Percentiles rank a stretch among this genome's conserved stretches.
Evolutionary conservation across 2,113 vertebrate species (phyloP).

Genomic region (Apodemus sylvaticus): DNA sequence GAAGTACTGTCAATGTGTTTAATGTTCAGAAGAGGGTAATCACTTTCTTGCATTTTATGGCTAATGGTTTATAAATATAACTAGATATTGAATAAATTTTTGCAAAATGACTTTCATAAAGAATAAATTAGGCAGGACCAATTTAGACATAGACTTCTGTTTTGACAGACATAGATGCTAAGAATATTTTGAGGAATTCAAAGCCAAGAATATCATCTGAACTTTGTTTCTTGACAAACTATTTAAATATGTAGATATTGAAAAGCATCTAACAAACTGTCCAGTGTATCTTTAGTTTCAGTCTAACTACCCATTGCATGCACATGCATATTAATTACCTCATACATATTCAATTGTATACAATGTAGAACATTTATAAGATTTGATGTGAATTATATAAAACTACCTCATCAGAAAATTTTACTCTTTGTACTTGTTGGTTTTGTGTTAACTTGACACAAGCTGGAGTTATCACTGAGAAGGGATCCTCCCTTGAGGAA

Average conservation of each 20-base stretch:
- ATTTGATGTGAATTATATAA: not conserved
- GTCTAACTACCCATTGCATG: not conserved
- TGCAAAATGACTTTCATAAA: conserved; percentile 5
- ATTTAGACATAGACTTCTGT: not conserved
- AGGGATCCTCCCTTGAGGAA: too few relatives aligned
- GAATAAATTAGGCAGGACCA: conserved; percentile 26
- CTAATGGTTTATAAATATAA: conserved; percentile 51
- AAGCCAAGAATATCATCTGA: conserved; percentile 19
- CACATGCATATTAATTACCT: not conserved
- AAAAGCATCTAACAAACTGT: not conserved
- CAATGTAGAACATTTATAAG: not conserved
- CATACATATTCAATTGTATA: not conserved
- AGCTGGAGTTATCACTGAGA: too few relatives aligned
- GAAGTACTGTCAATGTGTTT: conserved; percentile 63
- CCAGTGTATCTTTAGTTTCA: not conserved
- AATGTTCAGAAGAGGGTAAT: conserved; percentile 59
- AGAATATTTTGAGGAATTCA: conserved; percentile 1
- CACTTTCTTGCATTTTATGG: conserved; percentile 46
- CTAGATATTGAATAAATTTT: conserved; percentile 44
- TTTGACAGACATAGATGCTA: conserved; percentile 32
- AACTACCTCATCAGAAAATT: not conserved
- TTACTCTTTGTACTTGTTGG: not conserved
- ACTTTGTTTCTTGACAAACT: not conserved
- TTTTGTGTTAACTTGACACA: too few relatives aligned
- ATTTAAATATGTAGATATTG: conserved; percentile 3